phyloP scores from a whole-genome alignment of 1,140 invertebrate genomes.

The Globodera rostochiensis region DNA sequence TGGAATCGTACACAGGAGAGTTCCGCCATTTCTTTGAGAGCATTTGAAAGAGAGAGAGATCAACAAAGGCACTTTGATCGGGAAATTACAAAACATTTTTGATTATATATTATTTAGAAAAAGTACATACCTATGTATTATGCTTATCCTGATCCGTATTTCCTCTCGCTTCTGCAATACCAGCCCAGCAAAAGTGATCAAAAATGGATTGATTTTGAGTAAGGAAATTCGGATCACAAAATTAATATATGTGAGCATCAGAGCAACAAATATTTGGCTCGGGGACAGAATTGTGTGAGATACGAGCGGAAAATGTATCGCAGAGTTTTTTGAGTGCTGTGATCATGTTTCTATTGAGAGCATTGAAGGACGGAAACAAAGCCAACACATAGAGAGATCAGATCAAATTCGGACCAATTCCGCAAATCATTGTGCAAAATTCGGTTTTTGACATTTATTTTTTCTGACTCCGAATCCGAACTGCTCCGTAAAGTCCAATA shows the following conservation, averaged over 20 bases:
- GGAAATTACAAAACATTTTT: conserved; percentile 29
- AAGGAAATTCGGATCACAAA: neutral
- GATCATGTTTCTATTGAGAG: neutral
- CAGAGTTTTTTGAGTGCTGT: neutral
- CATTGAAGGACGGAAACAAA: neutral
- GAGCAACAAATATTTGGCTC: neutral
- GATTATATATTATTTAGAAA: neutral
- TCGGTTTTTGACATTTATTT: neutral
- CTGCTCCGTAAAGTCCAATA: neutral
- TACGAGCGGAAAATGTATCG: conserved; percentile 5
- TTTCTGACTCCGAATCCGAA: neutral
- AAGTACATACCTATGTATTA: neutral
- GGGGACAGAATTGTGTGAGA: neutral
- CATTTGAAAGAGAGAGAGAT: conserved; percentile 22
- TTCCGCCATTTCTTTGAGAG: neutral
- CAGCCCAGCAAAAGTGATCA: neutral
- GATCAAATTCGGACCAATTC: neutral
- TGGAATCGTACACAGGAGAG: neutral
- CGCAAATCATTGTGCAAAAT: neutral
- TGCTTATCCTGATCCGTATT: neutral
- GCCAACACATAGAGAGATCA: neutral
- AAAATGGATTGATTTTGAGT: neutral
- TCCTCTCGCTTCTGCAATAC: too few species aligned
- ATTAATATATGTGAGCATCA: neutral
- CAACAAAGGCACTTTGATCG: conserved; percentile 30